Evolutionary conservation across 2,888 invertebrate species (phyloP).

Genomic region (Troides aeacus): DNA sequence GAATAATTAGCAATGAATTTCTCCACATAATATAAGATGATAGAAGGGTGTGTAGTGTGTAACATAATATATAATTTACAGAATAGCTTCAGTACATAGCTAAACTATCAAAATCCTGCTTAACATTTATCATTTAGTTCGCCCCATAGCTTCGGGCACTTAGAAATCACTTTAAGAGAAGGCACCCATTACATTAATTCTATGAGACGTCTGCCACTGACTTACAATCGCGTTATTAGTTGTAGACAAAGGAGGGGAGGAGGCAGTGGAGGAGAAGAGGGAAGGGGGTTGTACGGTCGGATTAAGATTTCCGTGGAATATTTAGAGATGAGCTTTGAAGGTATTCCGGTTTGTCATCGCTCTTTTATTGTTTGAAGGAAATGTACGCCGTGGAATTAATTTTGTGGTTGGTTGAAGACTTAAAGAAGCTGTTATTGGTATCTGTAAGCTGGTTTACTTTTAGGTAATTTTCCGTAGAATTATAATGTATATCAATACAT

Average conservation of each 20-base stretch:
- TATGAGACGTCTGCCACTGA: conserved; percentile 56
- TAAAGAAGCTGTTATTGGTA: too few species aligned
- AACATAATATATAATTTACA: conserved; percentile 21
- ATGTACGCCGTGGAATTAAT: conserved; percentile 21
- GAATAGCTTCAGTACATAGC: conserved; percentile 28
- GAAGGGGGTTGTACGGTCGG: conserved; percentile 40
- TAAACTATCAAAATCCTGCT: conserved; percentile 32
- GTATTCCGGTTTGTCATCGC: conserved; percentile 45
- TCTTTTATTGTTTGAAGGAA: conserved; percentile 31
- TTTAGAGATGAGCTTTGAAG: conserved; percentile 67
- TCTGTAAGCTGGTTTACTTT: too few species aligned
- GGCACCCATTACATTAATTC: conserved; percentile 64
- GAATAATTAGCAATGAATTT: background rate
- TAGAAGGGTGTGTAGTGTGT: background rate
- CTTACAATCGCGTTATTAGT: conserved; percentile 59
- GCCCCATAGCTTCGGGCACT: conserved; percentile 39
- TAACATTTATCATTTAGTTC: conserved; percentile 46
- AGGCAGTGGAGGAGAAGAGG: conserved; percentile 23
- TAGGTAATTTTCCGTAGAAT: too few species aligned
- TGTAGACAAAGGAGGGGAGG: conserved; percentile 44
- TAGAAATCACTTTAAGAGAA: conserved; percentile 49
- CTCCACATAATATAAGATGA: background rate
- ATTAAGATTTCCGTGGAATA: conserved; percentile 72
- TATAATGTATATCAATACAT: too few species aligned
- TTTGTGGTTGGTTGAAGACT: conserved; percentile 6